A percentile compares a stretch with the other conserved stretches of the same genome.
Conservation (phyloP, 2,888 invertebrate genomes). For the Chouioia cunea region DNA sequence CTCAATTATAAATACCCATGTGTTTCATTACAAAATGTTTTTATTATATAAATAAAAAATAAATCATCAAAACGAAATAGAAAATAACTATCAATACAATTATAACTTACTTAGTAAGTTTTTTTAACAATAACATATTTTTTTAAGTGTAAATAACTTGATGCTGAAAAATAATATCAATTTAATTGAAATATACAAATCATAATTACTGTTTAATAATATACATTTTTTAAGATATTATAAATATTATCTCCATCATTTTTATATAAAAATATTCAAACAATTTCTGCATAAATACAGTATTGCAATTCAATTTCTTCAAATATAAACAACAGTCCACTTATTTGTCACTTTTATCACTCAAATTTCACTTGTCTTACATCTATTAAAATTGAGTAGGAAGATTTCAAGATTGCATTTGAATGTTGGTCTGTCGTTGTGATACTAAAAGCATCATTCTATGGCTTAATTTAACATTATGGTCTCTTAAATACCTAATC, state of each 20-base stretch:
- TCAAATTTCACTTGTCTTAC: constrained; percentile 35
- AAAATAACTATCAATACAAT: background rate
- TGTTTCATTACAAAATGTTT: no score
- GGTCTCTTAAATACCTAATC: constrained; percentile 77
- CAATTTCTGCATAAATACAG: constrained; percentile 29
- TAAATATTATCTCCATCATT: constrained; percentile 31
- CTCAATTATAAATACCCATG: background rate
- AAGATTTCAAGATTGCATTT: constrained; percentile 35
- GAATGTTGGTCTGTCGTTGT: constrained; percentile 54
- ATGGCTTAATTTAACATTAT: constrained; percentile 76
- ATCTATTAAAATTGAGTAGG: constrained; percentile 43
- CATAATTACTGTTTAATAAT: constrained; percentile 1
- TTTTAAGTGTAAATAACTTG: constrained; percentile 1
- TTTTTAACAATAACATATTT: constrained; percentile 13
- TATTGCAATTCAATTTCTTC: constrained; percentile 17
- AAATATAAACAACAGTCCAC: constrained; percentile 21
- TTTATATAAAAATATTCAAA: constrained; percentile 41
- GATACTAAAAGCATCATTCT: constrained; percentile 71
- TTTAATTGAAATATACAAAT: constrained; percentile 7
- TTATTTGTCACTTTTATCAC: constrained; percentile 36
- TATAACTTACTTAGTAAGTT: background rate
- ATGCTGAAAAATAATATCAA: constrained; percentile 3
- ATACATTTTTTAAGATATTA: background rate
- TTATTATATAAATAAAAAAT: no score
- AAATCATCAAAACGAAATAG: background rate